These are phyloP conservation scores for Brenthis daphne DNA, from an alignment of 2,888 invertebrate species.

Conservation along the genomic window DNA sequence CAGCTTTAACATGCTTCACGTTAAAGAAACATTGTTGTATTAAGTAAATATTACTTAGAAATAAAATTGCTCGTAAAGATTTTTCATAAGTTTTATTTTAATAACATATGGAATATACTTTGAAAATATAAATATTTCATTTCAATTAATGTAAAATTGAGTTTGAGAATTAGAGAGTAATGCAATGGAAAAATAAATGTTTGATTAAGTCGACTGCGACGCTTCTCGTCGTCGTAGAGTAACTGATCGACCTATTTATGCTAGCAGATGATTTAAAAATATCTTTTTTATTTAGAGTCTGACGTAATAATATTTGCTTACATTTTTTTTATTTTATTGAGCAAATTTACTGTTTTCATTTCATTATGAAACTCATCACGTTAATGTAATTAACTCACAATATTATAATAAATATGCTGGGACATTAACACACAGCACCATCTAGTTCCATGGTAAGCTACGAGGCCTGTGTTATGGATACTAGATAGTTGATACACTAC, in stretches of 20 bases:
- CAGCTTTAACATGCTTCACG: background rate
- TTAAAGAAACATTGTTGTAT: too few relatives aligned
- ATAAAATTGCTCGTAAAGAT: too few relatives aligned
- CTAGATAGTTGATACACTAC: too few relatives aligned
- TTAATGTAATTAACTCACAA: too few relatives aligned
- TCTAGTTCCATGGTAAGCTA: too few relatives aligned
- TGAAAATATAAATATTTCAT: constrained; percentile 2
- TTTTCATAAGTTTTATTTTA: too few relatives aligned
- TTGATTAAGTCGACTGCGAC: constrained; percentile 22
- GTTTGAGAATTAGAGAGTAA: constrained; percentile 8
- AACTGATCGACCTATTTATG: constrained; percentile 11
- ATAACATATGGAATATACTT: background rate
- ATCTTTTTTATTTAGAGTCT: constrained; percentile 21
- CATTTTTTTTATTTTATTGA: constrained; percentile 2
- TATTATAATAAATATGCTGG: too few relatives aligned
- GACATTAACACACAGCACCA: too few relatives aligned
- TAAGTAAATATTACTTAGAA: too few relatives aligned
- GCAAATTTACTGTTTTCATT: background rate
- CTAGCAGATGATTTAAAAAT: constrained; percentile 22
- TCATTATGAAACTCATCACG: background rate
- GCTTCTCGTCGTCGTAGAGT: constrained; percentile 6
- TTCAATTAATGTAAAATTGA: background rate
- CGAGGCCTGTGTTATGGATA: too few relatives aligned
- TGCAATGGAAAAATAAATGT: constrained; percentile 23
- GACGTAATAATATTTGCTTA: constrained; percentile 14